Evolutionary conservation across 2,113 vertebrate species (phyloP), one percentile per base, ranked within the genome.

Genomic region (Hyaena hyaena): DNA sequence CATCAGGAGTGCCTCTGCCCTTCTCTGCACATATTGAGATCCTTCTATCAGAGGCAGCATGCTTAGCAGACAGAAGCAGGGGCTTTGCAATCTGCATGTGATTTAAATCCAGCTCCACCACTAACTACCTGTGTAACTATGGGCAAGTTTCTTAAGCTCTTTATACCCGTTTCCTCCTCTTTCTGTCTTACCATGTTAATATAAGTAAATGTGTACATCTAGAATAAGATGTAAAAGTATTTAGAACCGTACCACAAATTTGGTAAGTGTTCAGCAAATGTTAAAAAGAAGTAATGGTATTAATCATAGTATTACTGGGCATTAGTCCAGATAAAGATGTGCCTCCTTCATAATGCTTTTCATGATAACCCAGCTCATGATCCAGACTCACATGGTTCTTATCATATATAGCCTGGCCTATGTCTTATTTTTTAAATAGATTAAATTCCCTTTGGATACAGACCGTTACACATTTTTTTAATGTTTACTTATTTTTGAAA

Each of bases 41-140:
- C 82, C 80, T 63, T 90, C 86, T 9, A 8, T 35, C 55, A 10
- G 14, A 63, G 48, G 26, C 90, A 91, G 48, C 19, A 8, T 10
- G 10, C 5, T 15, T 24, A 19, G 63, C 33, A 0, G 8, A 68
- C 31, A 83, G 33, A 17, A 82, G 24, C 26, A 77, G 45, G 1
- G 19, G 39, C 28, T 84, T 92, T 79, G 35, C 15, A 84, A 28
- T 2, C 74, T 48, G 50, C 10, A 61, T 71, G 45, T 15, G 5
- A 68, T 86, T 94, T 73, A 66, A 95, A 88, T 26, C n/a, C 39
- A 90, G 45, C 58, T 88, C 39, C 19, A 88, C 23, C n/a, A n/a
- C 24, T 53, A 58, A 66, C 7, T n/a, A 73, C 8, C 76, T 84
- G 12, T 61, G 28, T 33, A n/a, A 83, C 45, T 39, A 35, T 39